Percentiles rank a stretch among this genome's conserved stretches.
Evolutionary conservation across 2,113 vertebrate genomes (phyloP).

Genomic region (Grus americana): DNA sequence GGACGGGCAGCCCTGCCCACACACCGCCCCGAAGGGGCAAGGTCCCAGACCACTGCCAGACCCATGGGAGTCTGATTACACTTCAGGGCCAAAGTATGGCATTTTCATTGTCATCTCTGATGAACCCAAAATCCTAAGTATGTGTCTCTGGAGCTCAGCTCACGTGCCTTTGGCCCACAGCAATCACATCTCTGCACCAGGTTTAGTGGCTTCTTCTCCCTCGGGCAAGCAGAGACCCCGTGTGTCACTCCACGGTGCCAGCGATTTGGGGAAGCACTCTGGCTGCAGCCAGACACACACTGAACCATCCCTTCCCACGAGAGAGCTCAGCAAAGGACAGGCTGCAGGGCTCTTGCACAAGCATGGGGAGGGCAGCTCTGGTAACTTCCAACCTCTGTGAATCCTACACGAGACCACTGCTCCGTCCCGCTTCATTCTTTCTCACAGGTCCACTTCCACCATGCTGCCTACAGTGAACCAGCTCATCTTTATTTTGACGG

Average conservation of each 20-base stretch:
- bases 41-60: background rate
- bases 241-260: background rate
- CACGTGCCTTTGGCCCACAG: background rate
- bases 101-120: background rate
- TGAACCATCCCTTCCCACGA: accelerated
- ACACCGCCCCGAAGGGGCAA: background rate
- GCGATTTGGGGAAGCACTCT: background rate
- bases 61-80: too few relatives aligned
- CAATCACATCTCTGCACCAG: too few relatives aligned
- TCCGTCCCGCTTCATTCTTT: background rate
- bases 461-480: background rate
- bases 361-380: background rate
- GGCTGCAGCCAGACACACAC: background rate
- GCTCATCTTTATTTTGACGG: background rate
- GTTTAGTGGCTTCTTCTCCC: background rate
- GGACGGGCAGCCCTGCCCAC: background rate
- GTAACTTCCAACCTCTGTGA: background rate
- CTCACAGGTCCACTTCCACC: background rate
- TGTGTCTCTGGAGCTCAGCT: background rate
- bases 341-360: background rate
- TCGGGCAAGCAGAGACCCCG: background rate
- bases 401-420: accelerated
- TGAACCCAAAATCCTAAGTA: accelerated
- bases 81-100: background rate
- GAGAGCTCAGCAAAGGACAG: background rate